Percentiles rank a stretch among this genome's conserved stretches.
phyloP scores from a whole-genome alignment of 2,113 vertebrate species.

The Oceanites oceanicus region DNA sequence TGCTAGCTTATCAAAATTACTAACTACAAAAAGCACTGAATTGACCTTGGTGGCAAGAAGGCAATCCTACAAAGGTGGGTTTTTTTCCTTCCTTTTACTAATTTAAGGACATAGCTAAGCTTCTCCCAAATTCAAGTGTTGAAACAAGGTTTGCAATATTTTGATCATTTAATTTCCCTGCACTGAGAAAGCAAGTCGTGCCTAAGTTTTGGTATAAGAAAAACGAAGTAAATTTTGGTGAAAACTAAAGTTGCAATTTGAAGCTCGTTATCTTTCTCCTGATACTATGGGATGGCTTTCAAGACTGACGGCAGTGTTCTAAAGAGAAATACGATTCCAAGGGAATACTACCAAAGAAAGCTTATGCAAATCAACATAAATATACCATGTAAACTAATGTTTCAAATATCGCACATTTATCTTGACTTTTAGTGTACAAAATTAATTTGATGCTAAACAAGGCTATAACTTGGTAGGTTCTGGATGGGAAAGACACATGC shows the following conservation, averaged over 20 bases:
- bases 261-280: not conserved
- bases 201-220: not conserved
- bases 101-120: not conserved
- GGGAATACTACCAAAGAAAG: not conserved
- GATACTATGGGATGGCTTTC: not conserved
- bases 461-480: not conserved
- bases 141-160: not conserved
- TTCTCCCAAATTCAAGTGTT: not conserved
- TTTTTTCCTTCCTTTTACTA: not conserved
- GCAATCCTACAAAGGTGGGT: not conserved
- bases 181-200: not conserved
- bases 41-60: not conserved
- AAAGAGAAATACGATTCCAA: not conserved
- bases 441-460: not conserved
- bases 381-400: not conserved
- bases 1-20: not conserved
- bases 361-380: not conserved
- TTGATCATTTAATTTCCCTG: not conserved
- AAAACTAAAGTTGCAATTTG: not conserved
- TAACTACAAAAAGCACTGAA: not conserved
- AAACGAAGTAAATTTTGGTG: not conserved
- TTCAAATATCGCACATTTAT: not conserved
- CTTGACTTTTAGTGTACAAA: not conserved
- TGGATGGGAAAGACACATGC: not conserved
- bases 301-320: not conserved